A percentile compares a stretch with the other conserved stretches of the same genome.
Conservation (phyloP, 2,797 vertebrate species). For the Cynodonichthys magdalenae region DNA sequence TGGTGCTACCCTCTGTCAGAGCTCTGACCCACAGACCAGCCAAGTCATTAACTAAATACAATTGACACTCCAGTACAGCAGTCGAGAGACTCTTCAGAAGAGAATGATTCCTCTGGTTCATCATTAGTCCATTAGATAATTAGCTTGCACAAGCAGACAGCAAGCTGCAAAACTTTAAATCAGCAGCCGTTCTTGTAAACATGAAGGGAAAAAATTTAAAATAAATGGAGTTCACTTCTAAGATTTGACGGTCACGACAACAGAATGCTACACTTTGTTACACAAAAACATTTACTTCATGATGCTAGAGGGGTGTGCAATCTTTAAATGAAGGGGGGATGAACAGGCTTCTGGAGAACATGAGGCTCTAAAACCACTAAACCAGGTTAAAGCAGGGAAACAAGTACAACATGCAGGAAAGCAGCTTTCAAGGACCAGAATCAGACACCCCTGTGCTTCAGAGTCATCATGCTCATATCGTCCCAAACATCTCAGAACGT, state of each 20-base stretch:
- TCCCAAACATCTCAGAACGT: too few relatives aligned
- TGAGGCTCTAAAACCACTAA: too few relatives aligned
- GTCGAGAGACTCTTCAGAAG: slow-evolving; percentile 41
- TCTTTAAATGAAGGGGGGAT: too few relatives aligned
- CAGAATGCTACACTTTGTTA: not conserved
- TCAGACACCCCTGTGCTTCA: too few relatives aligned
- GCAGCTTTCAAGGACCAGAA: too few relatives aligned
- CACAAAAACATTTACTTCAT: not conserved
- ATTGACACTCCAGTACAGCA: slow-evolving; percentile 39
- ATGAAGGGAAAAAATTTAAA: not conserved
- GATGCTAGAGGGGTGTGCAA: too few relatives aligned
- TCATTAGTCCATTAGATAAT: slow-evolving; percentile 69
- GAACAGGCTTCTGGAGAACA: too few relatives aligned
- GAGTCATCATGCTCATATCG: too few relatives aligned
- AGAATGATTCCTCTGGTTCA: slow-evolving; percentile 44
- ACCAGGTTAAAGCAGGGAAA: too few relatives aligned
- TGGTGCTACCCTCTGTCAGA: slow-evolving; percentile 42
- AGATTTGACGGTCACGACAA: slow-evolving; percentile 10
- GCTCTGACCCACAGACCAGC: slow-evolving; percentile 29
- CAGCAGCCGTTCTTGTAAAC: slow-evolving; percentile 39
- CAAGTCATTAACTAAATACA: slow-evolving; percentile 56
- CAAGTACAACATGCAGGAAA: too few relatives aligned
- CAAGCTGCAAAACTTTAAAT: slow-evolving; percentile 25
- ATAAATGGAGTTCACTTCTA: slow-evolving; percentile 3
- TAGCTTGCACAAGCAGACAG: slow-evolving; percentile 37